These are phyloP conservation scores for Tenthredo scrophulariae DNA, from an alignment of 2,888 invertebrate genomes.

Conservation along the genomic window DNA sequence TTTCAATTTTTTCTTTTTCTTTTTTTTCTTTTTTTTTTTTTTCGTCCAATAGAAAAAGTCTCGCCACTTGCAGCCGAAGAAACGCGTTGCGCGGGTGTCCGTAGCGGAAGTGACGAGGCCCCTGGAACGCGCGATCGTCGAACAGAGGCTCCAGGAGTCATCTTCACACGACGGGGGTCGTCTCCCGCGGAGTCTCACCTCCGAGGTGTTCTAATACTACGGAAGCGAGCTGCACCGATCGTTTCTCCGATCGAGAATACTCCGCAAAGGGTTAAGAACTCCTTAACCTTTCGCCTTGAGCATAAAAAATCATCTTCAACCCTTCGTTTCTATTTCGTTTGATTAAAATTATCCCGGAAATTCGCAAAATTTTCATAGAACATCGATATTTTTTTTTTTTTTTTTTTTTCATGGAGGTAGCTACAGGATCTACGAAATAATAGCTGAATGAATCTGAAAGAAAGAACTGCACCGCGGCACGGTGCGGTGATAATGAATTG, in stretches of 20 bases:
- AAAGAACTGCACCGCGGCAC: neutral
- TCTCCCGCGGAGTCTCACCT: slow-evolving; percentile 75
- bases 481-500: slow-evolving; percentile 70
- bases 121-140: slow-evolving; percentile 63
- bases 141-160: slow-evolving; percentile 77
- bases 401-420: too few relatives aligned
- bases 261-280: slow-evolving; percentile 42
- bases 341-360: neutral
- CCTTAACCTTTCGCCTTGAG: slow-evolving; percentile 37
- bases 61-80: neutral
- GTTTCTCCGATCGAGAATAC: slow-evolving; percentile 47
- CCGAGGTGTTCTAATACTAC: slow-evolving; percentile 68
- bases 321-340: neutral
- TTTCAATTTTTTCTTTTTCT: too few relatives aligned
- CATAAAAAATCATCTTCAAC: neutral
- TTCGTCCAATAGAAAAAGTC: neutral
- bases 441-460: neutral
- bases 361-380: neutral
- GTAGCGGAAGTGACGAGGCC: slow-evolving; percentile 50
- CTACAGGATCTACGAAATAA: neutral
- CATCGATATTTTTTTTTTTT: too few relatives aligned
- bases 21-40: too few relatives aligned
- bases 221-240: slow-evolving; percentile 47
- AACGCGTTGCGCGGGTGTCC: slow-evolving; percentile 41
- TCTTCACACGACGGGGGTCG: slow-evolving; percentile 76